Evolutionary conservation across 2,888 invertebrate species (phyloP).

Genomic region (Acrobasis consociella): DNA sequence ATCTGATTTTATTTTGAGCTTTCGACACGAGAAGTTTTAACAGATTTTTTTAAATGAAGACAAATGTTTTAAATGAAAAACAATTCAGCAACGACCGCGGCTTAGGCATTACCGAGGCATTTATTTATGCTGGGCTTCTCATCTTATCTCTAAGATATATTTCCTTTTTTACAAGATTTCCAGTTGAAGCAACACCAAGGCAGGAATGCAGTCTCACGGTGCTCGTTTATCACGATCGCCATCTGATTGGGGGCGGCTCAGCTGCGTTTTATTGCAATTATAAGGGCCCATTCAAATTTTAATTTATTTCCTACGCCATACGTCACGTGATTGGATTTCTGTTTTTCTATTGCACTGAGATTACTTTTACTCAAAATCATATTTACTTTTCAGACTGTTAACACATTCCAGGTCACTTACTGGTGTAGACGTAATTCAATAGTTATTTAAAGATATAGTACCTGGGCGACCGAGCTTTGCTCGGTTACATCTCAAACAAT

Average conservation of each 20-base stretch:
- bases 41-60: too few species aligned
- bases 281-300: constrained; percentile 38
- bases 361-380: not conserved
- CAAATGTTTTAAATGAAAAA: too few species aligned
- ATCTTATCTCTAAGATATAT: not conserved
- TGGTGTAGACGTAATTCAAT: too few species aligned
- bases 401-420: too few species aligned
- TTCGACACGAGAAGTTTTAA: too few species aligned
- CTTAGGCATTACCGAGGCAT: too few species aligned
- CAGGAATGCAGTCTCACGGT: constrained; percentile 78
- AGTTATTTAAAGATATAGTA: too few species aligned
- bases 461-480: too few species aligned
- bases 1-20: too few species aligned
- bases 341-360: constrained; percentile 29
- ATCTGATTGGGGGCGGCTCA: constrained; percentile 77
- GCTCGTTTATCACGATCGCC: constrained; percentile 81
- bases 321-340: constrained; percentile 49
- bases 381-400: not conserved
- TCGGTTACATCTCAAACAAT: too few species aligned
- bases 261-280: constrained; percentile 71
- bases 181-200: constrained; percentile 17
- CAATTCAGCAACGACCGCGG: too few species aligned
- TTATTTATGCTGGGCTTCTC: not conserved
- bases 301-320: constrained; percentile 38
- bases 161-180: constrained; percentile 5